Conservation (phyloP, 2,113 vertebrate genomes). For the Haemorhous mexicanus region DNA sequence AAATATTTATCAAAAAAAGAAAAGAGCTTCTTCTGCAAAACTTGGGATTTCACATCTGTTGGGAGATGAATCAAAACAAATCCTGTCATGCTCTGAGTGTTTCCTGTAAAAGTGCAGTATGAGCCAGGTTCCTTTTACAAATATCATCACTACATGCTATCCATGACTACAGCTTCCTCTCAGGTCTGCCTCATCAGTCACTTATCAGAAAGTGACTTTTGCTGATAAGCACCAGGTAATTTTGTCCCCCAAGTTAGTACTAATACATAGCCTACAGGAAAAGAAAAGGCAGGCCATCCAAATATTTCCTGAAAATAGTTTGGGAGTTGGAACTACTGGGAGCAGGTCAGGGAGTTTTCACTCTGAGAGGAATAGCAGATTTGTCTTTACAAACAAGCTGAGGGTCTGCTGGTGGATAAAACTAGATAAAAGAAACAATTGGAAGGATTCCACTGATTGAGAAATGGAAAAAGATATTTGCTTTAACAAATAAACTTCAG, state of each 20-base stretch:
- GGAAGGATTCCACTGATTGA: too few species aligned
- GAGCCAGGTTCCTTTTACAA: not conserved
- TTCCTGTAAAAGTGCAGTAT: slow-evolving; percentile 3
- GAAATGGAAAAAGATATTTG: too few species aligned
- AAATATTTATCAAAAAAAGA: not conserved
- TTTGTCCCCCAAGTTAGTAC: not conserved
- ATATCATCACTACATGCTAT: not conserved
- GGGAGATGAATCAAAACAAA: slow-evolving; percentile 20
- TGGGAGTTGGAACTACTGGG: not conserved
- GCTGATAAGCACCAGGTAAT: not conserved
- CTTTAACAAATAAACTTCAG: too few species aligned
- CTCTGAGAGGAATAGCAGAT: not conserved
- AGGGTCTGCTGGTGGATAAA: too few species aligned
- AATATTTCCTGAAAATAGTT: not conserved
- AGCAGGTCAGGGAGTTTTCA: not conserved
- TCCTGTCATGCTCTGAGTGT: not conserved
- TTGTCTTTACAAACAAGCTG: too few species aligned
- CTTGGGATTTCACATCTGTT: not conserved
- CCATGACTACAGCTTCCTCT: not conserved
- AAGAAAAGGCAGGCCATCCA: not conserved
- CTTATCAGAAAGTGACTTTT: not conserved
- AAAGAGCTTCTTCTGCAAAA: not conserved
- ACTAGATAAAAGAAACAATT: too few species aligned
- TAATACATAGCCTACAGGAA: not conserved
- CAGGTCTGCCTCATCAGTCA: not conserved